A percentile compares a stretch with the other conserved stretches of the same genome.
phyloP scores from a whole-genome alignment of 2,888 invertebrate species.

The Trissolcus brochymenae region DNA sequence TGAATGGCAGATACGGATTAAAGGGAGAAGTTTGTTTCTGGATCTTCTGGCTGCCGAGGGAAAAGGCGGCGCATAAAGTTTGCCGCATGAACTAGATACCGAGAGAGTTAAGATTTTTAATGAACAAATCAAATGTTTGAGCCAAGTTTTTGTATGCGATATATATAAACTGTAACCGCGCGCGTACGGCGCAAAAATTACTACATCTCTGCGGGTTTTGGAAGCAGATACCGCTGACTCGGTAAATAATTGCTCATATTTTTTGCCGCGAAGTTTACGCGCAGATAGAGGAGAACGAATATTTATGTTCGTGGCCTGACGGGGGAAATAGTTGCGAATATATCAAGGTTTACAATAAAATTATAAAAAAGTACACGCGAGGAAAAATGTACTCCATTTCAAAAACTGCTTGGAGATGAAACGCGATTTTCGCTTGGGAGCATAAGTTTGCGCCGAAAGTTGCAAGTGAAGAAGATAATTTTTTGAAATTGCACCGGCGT shows the following conservation, averaged over 20 bases:
- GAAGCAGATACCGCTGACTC: slow-evolving; percentile 3
- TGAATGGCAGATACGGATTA: slow-evolving; percentile 73
- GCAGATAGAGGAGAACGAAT: neutral
- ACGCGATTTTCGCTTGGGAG: too few relatives aligned
- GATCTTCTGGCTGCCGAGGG: slow-evolving; percentile 44
- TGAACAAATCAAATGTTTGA: slow-evolving; percentile 33
- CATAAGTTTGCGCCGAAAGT: too few relatives aligned
- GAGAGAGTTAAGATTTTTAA: slow-evolving; percentile 11
- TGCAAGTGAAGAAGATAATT: too few relatives aligned
- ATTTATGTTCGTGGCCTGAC: neutral
- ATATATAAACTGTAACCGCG: neutral
- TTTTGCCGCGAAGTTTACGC: neutral
- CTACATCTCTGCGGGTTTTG: neutral
- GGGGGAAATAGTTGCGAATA: neutral
- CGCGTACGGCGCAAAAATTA: too few relatives aligned
- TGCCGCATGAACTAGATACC: slow-evolving; percentile 18
- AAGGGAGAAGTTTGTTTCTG: slow-evolving; percentile 64
- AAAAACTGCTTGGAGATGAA: too few relatives aligned
- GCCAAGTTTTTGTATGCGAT: neutral
- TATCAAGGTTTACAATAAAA: neutral
- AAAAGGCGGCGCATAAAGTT: slow-evolving; percentile 27
- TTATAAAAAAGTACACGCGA: too few relatives aligned
- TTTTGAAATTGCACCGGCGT: slow-evolving; percentile 16
- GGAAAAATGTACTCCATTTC: too few relatives aligned
- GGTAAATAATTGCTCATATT: slow-evolving; percentile 4